Percentiles rank a stretch among this genome's conserved stretches.
These are phyloP conservation scores for Anguilla marmorata DNA, from an alignment of 2,797 vertebrate species.

Conservation along the genomic window DNA sequence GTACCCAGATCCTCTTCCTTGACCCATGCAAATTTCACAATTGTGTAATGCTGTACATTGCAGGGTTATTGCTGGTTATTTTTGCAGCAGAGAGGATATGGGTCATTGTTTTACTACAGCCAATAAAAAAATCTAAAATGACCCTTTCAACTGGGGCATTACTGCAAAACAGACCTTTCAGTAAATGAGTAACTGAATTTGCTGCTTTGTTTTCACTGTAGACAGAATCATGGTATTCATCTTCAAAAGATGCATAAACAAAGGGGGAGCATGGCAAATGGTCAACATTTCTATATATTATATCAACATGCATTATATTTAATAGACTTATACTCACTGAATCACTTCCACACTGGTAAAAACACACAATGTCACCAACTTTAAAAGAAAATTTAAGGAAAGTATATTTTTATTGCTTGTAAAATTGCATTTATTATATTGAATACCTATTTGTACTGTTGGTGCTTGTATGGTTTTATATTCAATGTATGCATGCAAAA, in stretches of 20 bases:
- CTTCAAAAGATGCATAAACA: neutral
- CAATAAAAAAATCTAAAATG: neutral
- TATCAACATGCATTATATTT: neutral
- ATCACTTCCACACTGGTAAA: neutral
- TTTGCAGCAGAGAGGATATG: neutral
- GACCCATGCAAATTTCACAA: neutral
- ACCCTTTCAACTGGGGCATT: constrained; percentile 5
- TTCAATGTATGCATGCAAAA: neutral
- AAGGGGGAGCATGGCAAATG: neutral
- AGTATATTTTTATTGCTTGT: neutral
- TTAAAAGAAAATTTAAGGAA: neutral
- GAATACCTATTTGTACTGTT: neutral
- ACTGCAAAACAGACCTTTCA: neutral
- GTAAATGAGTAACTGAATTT: constrained; percentile 32
- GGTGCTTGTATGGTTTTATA: neutral
- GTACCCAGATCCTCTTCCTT: neutral
- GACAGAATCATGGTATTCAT: neutral
- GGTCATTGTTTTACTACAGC: constrained; percentile 20
- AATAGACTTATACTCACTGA: neutral
- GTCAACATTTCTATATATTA: neutral
- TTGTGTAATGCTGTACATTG: neutral
- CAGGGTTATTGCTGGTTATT: neutral
- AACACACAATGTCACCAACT: neutral
- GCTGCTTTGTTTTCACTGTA: neutral
- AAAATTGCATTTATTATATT: neutral